Base-by-base conservation (phyloP, 2,888 invertebrate genomes). In the Archaeoteleia sp. region DNA sequence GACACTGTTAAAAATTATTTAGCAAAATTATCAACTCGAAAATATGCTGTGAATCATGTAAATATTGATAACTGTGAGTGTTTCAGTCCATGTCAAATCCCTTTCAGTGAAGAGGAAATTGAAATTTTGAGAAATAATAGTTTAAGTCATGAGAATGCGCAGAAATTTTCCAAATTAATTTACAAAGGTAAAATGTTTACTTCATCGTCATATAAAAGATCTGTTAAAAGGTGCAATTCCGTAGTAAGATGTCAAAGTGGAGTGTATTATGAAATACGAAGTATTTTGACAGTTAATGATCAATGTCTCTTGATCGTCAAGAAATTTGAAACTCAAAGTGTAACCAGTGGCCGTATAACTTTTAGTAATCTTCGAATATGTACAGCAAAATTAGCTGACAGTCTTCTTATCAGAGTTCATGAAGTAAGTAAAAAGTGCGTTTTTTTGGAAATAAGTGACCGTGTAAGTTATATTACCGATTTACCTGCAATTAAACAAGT, bases 181-280 rank as follows among this genome's bases (percentile, higher is more conserved):
- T 35, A 35, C 17, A 35, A 35, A 35, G 35, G 35, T 15, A 35
- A 10, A 35, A 10, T 35, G 15, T 35, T 35, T 13, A 30, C 43
- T n/a, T 27, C 15, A 1, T 13, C 30, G 9, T 9, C 43, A 7
- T 30, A 45, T 7, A 45, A 13, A 45, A 45, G 15, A 30, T 45
- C 30, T 8, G 9, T 14, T 6, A 30, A 27, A 45, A 45, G 43
- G 13, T 27, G 30, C 1, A 30, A 45, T 29, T 29, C 7, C 27
- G n/a, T 23, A 4, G 14, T 45, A 12, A 30, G 14, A 45, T 30
- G 14, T n/a, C 15, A 10, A 10, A 35, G 17, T 15, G 35, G 35
- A 1, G 2, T 3, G 14, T 35, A 35, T 9, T 35, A 9, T 9
- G 6, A 15, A n/a, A 35, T 15, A n/a, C 10, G 17, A 35, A 35